Conservation (phyloP, 1,140 invertebrate genomes). For the Lucilia cuprina region DNA sequence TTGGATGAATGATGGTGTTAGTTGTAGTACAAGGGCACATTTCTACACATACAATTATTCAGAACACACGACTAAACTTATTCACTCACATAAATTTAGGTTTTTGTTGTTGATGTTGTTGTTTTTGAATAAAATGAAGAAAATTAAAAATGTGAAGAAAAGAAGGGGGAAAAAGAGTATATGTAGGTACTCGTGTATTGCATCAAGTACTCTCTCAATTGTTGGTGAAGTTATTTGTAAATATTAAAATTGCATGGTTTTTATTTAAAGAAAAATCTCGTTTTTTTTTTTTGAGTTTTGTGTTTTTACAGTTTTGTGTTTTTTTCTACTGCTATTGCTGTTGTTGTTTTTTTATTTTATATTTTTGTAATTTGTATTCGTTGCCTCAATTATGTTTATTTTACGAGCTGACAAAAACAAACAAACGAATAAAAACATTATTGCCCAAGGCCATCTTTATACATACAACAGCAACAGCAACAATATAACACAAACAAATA, state of each 20-base stretch:
- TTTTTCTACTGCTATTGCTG: no score
- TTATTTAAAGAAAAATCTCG: not conserved
- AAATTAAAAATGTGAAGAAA: not conserved
- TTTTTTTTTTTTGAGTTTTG: not conserved
- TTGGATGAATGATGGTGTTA: not conserved
- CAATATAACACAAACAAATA: no score
- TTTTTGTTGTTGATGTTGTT: not conserved
- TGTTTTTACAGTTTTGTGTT: no score
- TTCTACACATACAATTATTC: not conserved
- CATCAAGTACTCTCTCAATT: not conserved
- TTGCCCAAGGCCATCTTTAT: not conserved
- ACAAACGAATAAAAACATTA: not conserved
- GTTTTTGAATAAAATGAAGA: not conserved
- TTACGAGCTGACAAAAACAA: slow-evolving; percentile 1
- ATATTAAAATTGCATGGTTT: not conserved
- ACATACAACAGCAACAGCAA: not conserved
- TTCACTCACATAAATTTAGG: not conserved
- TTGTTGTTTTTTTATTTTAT: not conserved
- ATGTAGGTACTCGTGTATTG: not conserved
- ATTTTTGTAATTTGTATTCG: not conserved
- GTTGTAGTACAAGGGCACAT: not conserved
- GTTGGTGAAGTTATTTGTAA: not conserved
- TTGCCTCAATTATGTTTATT: not conserved
- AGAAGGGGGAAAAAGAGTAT: not conserved
- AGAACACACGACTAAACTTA: not conserved